These are phyloP conservation scores for Drosophila pseudoobscura DNA, from an alignment of 1,140 invertebrate species.

Conservation along the genomic window DNA sequence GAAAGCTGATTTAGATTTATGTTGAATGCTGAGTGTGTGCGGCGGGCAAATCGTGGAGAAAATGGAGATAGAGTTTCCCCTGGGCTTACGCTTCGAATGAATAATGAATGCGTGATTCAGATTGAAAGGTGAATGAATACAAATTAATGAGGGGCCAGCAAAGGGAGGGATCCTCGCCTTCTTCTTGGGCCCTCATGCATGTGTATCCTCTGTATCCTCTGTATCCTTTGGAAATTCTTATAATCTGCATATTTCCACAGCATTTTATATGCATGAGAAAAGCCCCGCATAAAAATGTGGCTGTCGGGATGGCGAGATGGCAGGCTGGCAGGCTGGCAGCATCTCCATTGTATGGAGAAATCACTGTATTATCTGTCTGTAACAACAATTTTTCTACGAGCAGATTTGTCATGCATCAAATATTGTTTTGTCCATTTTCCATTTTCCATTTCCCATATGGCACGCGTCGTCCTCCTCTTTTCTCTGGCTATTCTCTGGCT, in stretches of 20 bases:
- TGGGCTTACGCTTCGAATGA: conserved; percentile 7
- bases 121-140: conserved; percentile 2
- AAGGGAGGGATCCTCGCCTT: no score
- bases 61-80: not conserved
- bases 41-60: conserved; percentile 29
- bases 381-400: conserved; percentile 26
- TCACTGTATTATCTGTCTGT: conserved; percentile 14
- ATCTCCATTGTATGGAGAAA: conserved; percentile 28
- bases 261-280: conserved; percentile 20
- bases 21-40: conserved; percentile 19
- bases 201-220: no score
- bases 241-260: conserved; percentile 24
- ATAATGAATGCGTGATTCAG: conserved; percentile 20
- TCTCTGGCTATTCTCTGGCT: conserved; percentile 44
- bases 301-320: not conserved
- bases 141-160: not conserved
- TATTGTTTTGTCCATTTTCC: conserved; percentile 57
- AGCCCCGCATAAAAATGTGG: conserved; percentile 20
- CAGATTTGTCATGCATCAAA: conserved; percentile 67
- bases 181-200: no score
- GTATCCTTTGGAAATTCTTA: not conserved
- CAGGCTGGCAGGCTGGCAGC: not conserved
- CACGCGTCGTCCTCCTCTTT: not conserved
- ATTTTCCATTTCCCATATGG: conserved; percentile 14
- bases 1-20: conserved; percentile 60